Conservation (phyloP, 2,113 vertebrate species). For the Prunella himalayana region DNA sequence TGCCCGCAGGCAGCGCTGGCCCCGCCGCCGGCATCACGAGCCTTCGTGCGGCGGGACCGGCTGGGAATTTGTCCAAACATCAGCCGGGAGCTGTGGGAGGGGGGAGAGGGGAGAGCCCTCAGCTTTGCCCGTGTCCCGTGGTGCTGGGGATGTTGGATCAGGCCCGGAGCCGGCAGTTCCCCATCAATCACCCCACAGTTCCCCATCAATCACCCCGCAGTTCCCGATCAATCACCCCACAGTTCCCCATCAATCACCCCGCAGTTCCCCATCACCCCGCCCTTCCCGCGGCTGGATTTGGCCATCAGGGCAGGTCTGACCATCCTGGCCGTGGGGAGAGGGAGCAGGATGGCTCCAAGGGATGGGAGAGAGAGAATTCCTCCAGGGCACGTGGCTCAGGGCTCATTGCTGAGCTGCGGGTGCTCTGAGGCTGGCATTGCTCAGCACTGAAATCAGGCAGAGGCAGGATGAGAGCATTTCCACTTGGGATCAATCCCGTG, state of each 20-base stretch:
- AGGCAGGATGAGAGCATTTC: neutral
- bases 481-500: neutral
- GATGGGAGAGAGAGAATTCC: no score
- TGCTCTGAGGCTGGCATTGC: neutral
- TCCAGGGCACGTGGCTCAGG: accelerated
- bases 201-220: no score
- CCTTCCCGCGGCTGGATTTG: neutral
- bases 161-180: accelerated
- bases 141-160: neutral
- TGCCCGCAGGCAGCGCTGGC: neutral
- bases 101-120: neutral
- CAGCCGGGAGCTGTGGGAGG: neutral
- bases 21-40: neutral
- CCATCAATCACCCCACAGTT: no score
- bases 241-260: neutral
- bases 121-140: accelerated
- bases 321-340: neutral
- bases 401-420: neutral
- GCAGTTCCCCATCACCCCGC: no score
- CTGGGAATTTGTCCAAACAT: neutral
- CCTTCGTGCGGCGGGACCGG: neutral
- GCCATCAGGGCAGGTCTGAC: accelerated
- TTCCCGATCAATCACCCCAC: neutral
- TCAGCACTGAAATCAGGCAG: neutral
- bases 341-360: accelerated